Conservation (phyloP, 2,888 invertebrate species). For the Anthophora plumipes region DNA sequence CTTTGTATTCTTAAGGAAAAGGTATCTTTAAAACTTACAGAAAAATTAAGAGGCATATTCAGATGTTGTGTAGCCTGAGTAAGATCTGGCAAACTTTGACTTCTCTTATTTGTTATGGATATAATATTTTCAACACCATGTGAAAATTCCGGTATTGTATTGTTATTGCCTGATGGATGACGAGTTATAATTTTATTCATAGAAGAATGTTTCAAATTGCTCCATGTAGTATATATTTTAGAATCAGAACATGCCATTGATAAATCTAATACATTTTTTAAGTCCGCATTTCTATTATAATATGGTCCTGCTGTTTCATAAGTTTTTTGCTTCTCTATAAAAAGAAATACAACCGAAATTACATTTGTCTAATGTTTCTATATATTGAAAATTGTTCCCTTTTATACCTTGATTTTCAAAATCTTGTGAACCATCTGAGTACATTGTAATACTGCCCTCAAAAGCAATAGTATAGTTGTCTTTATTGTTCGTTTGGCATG, state of each 20-base stretch:
- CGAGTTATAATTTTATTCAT: conserved; percentile 85
- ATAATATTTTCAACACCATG: conserved; percentile 73
- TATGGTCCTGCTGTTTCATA: conserved; percentile 79
- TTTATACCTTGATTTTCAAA: conserved; percentile 81
- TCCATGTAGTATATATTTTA: conserved; percentile 93
- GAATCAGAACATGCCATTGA: conserved; percentile 96
- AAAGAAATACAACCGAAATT: conserved; percentile 2
- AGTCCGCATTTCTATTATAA: conserved; percentile 77
- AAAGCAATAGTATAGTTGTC: conserved; percentile 98
- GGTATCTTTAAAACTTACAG: conserved; percentile 86
- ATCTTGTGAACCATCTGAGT: conserved; percentile 89
- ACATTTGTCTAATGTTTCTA: conserved; percentile 54
- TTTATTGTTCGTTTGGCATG: conserved; percentile 95
- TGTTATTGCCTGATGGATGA: conserved; percentile 92
- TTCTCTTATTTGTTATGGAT: conserved; percentile 85
- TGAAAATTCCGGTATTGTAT: conserved; percentile 85
- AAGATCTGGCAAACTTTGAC: conserved; percentile 92
- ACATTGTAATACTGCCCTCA: conserved; percentile 94
- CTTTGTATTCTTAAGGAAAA: neutral
- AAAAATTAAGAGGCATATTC: conserved; percentile 87
- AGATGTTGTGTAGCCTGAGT: conserved; percentile 79
- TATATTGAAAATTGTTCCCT: conserved; percentile 73
- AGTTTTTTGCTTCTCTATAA: conserved; percentile 82
- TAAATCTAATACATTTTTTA: conserved; percentile 86
- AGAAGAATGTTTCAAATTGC: conserved; percentile 91